Evolutionary conservation across 2,113 vertebrate genomes (phyloP).

Genomic region (Chelonoidis abingdonii): DNA sequence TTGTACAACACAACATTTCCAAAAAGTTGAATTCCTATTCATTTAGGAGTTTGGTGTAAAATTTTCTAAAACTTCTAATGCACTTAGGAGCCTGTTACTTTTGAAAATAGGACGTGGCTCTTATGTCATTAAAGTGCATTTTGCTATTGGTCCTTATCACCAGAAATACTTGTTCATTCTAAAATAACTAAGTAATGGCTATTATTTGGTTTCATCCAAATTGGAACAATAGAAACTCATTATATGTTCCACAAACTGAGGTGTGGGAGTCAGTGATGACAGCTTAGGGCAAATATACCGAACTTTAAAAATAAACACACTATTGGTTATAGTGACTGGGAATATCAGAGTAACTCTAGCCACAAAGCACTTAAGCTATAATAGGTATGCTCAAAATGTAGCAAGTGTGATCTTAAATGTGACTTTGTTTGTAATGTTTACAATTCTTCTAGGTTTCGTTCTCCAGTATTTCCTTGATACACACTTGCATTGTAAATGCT

Average conservation of each 20-base stretch:
- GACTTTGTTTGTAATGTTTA: background rate
- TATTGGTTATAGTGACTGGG: slow-evolving; percentile 42
- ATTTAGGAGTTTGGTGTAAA: too few species aligned
- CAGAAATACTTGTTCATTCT: background rate
- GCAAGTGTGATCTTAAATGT: background rate
- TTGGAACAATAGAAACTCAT: background rate
- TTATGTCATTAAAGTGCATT: background rate
- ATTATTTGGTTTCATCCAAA: background rate
- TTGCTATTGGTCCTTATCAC: background rate
- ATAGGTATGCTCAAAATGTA: background rate
- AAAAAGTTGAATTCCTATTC: background rate
- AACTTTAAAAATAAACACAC: slow-evolving; percentile 54
- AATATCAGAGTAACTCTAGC: slow-evolving; percentile 46
- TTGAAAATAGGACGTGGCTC: background rate
- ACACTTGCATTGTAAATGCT: background rate
- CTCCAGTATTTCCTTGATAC: background rate
- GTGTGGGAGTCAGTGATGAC: slow-evolving; percentile 4
- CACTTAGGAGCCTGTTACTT: background rate
- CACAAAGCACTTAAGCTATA: slow-evolving; percentile 35
- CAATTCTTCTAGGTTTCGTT: background rate
- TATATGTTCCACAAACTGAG: background rate
- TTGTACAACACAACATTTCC: background rate
- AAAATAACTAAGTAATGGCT: background rate
- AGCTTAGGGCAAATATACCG: slow-evolving; percentile 29
- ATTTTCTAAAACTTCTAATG: background rate